Base-by-base conservation (phyloP, 2,797 vertebrate genomes). In the Microctenopoma steveboyesi region DNA sequence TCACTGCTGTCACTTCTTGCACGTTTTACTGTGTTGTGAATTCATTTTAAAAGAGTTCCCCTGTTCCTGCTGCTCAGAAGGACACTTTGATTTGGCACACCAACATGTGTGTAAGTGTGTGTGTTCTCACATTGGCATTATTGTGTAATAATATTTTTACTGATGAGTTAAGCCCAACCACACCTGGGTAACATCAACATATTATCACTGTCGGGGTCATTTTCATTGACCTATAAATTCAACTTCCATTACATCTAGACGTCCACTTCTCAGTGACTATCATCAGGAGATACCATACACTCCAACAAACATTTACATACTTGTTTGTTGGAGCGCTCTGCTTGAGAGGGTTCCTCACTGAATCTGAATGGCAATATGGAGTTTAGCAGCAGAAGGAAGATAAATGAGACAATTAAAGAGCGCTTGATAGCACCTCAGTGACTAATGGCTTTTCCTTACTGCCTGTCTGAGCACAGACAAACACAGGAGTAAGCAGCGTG, bases 341-440 rank as follows among this genome's bases (percentile, higher is more conserved):
- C 60, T 82, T 50, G 62, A 15, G n/a, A 71, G 57, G 68, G 58
- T 55, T 60, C 62, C 55, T n/a, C 3, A 4, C 62, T 55, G 78
- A 72, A 78, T 73, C 12, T 1, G 49, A 76, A 69, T 28, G 4
- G 74, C 61, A 30, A 72, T 7, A 22, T 63, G 2, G 57, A 45
- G 67, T 78, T 83, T 69, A 56, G 69, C 69, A 47, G 66, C 84
- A 78, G 43, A 68, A 73, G 73, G 75, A 91, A 90, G 90, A 93
- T 88, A 86, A 92, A 93, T 87, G 78, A 91, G 76, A 88, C 88
- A 90, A 93, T 93, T 91, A 92, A 89, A 88, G 56, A 54, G 86
- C 56, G 74, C 81, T 90, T 85, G 77, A 84, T 91, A 84, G 82
- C 82, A 90, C 85, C 87, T 86, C 72, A 6, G 86, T 93, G 87